A percentile compares a stretch with the other conserved stretches of the same genome.
Evolutionary conservation across 2,888 invertebrate genomes (phyloP).

Genomic region (Caenorhabditis angaria): DNA sequence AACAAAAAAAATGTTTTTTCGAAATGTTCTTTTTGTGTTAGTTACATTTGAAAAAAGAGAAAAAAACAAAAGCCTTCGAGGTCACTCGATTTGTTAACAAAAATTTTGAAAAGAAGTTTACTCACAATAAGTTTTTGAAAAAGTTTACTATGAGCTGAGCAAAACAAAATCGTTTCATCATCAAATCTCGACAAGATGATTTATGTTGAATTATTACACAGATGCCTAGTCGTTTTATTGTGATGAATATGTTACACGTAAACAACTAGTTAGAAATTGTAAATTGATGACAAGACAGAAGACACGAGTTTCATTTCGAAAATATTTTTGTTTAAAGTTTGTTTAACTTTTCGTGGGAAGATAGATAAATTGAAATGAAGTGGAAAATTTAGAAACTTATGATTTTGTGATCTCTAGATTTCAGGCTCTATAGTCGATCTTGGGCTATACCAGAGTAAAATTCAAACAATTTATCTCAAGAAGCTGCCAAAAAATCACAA

Average conservation of each 20-base stretch:
- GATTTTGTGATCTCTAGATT: no score
- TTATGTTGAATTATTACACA: background rate
- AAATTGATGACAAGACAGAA: background rate
- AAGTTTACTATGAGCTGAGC: background rate
- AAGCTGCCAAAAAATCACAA: background rate
- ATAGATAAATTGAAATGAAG: no score
- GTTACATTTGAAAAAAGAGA: no score
- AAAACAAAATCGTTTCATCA: background rate
- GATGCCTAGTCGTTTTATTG: background rate
- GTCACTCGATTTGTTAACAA: background rate
- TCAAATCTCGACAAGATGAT: conserved; percentile 1
- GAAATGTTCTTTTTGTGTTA: no score
- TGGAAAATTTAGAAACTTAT: no score
- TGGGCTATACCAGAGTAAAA: no score
- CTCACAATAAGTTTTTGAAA: background rate
- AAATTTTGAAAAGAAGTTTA: background rate
- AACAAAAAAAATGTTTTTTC: background rate
- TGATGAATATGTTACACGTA: conserved; percentile 2
- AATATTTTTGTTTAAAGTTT: background rate
- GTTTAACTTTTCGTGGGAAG: conserved; percentile 4
- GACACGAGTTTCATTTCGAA: background rate
- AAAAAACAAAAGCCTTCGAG: background rate
- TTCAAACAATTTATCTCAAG: no score
- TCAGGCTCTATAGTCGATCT: no score
- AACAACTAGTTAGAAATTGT: background rate